A percentile compares a stretch with the other conserved stretches of the same genome.
phyloP scores from a whole-genome alignment of 1,140 invertebrate genomes.

The Muscidifurax raptorellus region DNA sequence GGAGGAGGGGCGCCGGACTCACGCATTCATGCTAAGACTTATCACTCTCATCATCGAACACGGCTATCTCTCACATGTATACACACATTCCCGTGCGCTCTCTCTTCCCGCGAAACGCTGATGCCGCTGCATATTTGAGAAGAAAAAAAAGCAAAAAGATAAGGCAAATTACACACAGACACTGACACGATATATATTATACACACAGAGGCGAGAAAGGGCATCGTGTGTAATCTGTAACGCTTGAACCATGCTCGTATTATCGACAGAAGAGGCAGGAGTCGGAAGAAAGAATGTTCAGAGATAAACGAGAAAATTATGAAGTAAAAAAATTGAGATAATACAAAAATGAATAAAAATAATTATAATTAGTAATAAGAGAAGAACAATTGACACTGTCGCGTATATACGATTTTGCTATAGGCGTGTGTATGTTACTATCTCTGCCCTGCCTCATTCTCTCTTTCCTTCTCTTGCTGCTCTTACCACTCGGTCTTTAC shows the following conservation, averaged over 20 bases:
- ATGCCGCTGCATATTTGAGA: not conserved
- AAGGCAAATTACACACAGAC: not conserved
- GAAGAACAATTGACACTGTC: not conserved
- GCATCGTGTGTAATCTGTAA: not conserved
- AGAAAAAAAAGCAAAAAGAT: not conserved
- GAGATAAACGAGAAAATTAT: slow-evolving; percentile 33
- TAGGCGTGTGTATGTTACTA: slow-evolving; percentile 54
- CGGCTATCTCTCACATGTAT: slow-evolving; percentile 4
- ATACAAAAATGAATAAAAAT: slow-evolving; percentile 1
- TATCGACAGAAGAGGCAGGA: not conserved
- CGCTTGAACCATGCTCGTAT: not conserved
- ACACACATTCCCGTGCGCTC: not conserved
- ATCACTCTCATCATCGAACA: slow-evolving; percentile 38
- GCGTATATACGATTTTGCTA: slow-evolving; percentile 69
- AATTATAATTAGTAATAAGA: not conserved
- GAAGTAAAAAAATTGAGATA: slow-evolving; percentile 36
- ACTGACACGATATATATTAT: not conserved
- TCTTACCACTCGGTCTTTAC: slow-evolving; percentile 22
- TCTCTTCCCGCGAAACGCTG: not conserved
- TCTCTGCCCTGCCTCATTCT: slow-evolving; percentile 20
- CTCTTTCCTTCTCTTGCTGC: slow-evolving; percentile 3
- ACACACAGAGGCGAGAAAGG: not conserved
- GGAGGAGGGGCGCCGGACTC: not conserved
- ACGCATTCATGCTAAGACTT: slow-evolving; percentile 48
- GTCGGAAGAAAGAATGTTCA: not conserved